A percentile compares a stretch with the other conserved stretches of the same genome.
These are phyloP conservation scores for Baryphthengus martii DNA, from an alignment of 2,113 vertebrate species.

Conservation along the genomic window DNA sequence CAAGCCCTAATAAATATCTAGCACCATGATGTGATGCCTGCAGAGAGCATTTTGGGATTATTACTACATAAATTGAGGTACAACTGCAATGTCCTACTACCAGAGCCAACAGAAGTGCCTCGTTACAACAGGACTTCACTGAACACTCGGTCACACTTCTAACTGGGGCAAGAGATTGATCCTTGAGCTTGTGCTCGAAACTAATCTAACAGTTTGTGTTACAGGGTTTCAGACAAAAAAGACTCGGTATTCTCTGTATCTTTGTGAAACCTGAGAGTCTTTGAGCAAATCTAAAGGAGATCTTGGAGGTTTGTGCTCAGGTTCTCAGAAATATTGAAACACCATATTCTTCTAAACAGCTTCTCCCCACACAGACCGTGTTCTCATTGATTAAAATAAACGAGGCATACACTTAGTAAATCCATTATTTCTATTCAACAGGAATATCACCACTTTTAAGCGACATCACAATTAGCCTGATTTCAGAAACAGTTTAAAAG, in stretches of 20 bases:
- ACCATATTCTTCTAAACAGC: neutral
- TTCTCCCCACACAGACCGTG: neutral
- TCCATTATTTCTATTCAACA: neutral
- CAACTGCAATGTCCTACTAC: neutral
- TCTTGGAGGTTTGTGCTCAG: neutral
- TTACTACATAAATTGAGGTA: slow-evolving; percentile 13
- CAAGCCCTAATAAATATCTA: slow-evolving; percentile 10
- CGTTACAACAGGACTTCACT: neutral
- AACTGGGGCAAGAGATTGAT: neutral
- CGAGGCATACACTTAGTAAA: neutral
- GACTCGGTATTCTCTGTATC: neutral
- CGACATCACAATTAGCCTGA: neutral
- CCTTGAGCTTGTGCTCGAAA: neutral
- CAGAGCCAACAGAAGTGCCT: neutral
- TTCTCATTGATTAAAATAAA: neutral
- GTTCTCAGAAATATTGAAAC: neutral
- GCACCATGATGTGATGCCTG: neutral
- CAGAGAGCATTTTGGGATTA: slow-evolving; percentile 26
- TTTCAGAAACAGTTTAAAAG: neutral
- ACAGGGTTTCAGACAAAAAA: neutral
- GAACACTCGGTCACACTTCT: neutral
- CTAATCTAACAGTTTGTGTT: neutral
- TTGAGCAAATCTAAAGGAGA: neutral
- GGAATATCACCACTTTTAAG: neutral
- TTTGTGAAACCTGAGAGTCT: neutral